Percentiles rank a stretch among this genome's conserved stretches.
Conservation (phyloP, 2,113 vertebrate genomes). For the Engystomops pustulosus region DNA sequence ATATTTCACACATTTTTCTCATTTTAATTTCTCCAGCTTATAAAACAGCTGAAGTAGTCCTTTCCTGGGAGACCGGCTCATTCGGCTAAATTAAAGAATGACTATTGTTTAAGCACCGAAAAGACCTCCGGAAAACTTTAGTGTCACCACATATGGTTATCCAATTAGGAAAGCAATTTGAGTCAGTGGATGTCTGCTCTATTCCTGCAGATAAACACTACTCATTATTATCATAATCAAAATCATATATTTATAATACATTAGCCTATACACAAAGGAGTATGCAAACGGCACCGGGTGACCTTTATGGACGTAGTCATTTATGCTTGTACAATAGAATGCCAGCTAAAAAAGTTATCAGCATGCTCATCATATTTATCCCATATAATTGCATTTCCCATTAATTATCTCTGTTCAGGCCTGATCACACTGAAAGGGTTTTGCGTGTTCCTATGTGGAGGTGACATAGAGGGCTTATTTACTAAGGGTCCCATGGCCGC, state of each 20-base stretch:
- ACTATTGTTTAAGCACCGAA: conserved; percentile 48
- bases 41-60: conserved; percentile 44
- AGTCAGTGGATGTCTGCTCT: conserved; percentile 15
- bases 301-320: conserved; percentile 10
- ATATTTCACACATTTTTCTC: conserved; percentile 31
- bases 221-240: conserved; percentile 35
- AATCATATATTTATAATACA: conserved; percentile 41
- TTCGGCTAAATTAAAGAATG: conserved; percentile 50
- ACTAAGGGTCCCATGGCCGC: too few species aligned
- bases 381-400: neutral
- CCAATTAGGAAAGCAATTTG: conserved; percentile 45
- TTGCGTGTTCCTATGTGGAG: too few species aligned
- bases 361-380: neutral
- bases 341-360: neutral
- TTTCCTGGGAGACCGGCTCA: conserved; percentile 36
- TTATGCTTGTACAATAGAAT: neutral
- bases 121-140: conserved; percentile 48
- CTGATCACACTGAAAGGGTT: too few species aligned
- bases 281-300: neutral
- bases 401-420: neutral
- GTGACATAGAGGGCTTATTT: too few species aligned
- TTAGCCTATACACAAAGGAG: neutral
- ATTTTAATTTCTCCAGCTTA: conserved; percentile 39
- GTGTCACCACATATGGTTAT: conserved; percentile 41
- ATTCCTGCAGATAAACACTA: conserved; percentile 41